Percentiles rank a stretch among this genome's conserved stretches.
Evolutionary conservation across 2,113 vertebrate genomes (phyloP).

Genomic region (Neodon shergylaensis): DNA sequence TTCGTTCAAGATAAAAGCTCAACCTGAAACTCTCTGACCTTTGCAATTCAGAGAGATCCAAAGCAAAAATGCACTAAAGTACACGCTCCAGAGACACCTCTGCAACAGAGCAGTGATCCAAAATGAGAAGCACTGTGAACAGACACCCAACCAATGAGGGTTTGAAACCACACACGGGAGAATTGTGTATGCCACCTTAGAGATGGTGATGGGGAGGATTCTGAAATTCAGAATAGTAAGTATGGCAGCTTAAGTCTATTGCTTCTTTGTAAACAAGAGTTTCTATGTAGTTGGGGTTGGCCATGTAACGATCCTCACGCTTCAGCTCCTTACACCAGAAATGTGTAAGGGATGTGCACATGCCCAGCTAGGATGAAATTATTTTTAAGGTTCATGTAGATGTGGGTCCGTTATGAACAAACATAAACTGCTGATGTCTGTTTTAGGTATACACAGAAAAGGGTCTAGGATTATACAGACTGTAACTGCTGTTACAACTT

Average conservation of each 20-base stretch:
- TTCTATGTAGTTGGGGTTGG: background rate
- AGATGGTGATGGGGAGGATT: background rate
- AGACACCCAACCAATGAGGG: background rate
- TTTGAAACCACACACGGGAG: background rate
- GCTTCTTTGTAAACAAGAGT: background rate
- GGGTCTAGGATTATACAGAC: background rate
- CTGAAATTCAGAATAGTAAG: background rate
- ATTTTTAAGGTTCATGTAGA: background rate
- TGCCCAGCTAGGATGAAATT: background rate
- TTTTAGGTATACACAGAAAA: background rate
- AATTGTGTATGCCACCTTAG: background rate
- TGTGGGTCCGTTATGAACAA: background rate
- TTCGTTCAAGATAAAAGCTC: background rate
- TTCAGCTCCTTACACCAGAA: background rate
- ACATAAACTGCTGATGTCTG: background rate
- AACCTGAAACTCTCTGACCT: background rate
- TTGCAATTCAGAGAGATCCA: background rate
- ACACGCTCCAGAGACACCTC: background rate
- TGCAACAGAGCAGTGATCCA: background rate
- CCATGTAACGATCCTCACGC: background rate
- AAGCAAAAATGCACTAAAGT: background rate
- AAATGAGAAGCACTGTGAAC: background rate
- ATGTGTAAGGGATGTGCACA: background rate
- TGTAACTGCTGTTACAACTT: background rate
- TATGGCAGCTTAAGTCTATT: background rate